Conservation (phyloP, 2,797 vertebrate species). For the Paguma larvata region DNA sequence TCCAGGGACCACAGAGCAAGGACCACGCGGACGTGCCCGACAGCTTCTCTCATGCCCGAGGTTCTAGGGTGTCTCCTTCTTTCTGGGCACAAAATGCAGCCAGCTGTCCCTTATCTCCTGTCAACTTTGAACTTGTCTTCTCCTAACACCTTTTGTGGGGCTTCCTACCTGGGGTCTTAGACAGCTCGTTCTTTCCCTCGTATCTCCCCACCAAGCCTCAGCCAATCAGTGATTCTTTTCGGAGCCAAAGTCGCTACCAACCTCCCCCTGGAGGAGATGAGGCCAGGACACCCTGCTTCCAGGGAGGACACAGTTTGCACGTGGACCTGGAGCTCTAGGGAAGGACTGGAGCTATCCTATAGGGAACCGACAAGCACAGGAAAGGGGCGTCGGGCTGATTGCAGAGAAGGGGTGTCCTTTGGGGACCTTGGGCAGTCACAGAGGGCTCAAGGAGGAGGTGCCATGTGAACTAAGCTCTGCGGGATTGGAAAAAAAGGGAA, state of each 20-base stretch:
- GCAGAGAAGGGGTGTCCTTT: accelerated
- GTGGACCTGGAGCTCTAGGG: background rate
- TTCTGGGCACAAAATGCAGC: background rate
- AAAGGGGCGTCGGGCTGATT: background rate
- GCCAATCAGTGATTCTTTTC: background rate
- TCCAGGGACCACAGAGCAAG: background rate
- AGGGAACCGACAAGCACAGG: background rate
- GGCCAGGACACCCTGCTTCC: background rate
- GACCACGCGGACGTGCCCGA: background rate
- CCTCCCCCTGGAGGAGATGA: background rate
- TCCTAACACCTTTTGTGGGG: background rate
- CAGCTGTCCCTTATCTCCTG: background rate
- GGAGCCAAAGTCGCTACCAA: background rate
- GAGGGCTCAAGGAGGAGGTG: background rate
- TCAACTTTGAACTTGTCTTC: background rate
- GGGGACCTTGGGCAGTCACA: background rate
- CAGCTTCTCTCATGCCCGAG: background rate
- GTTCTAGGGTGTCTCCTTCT: background rate
- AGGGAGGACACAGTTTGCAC: background rate
- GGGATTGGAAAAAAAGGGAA: background rate
- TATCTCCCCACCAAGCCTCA: background rate
- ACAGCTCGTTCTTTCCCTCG: background rate
- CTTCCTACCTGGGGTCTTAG: background rate
- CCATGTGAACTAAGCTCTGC: background rate
- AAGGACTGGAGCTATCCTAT: background rate